Percentiles rank a stretch among this genome's conserved stretches.
Evolutionary conservation across 2,888 invertebrate genomes (phyloP).

Genomic region (Smittia sp.): DNA sequence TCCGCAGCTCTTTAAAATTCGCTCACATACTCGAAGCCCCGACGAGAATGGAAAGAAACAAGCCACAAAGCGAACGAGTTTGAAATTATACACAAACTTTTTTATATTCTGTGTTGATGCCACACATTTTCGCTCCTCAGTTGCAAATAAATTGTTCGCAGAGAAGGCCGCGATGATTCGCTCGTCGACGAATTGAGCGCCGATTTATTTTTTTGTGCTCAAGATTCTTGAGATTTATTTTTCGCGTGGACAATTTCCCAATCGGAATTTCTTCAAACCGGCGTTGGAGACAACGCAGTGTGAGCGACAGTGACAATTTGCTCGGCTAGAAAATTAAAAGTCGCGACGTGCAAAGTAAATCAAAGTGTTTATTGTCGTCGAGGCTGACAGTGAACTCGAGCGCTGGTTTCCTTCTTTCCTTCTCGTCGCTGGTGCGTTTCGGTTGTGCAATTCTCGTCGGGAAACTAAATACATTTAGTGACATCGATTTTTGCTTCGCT

Average conservation of each 20-base stretch:
- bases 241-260: background rate
- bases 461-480: constrained; percentile 40
- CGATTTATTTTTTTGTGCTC: constrained; percentile 6
- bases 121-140: constrained; percentile 30
- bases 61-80: constrained; percentile 37
- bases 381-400: constrained; percentile 31
- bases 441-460: constrained; percentile 36
- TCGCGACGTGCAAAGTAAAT: background rate
- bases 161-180: constrained; percentile 29
- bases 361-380: background rate
- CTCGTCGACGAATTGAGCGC: background rate
- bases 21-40: constrained; percentile 32
- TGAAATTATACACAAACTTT: constrained; percentile 37
- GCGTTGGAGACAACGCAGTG: background rate
- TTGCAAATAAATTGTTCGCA: constrained; percentile 38
- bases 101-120: constrained; percentile 34
- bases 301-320: background rate
- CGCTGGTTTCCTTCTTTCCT: constrained; percentile 5
- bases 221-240: background rate
- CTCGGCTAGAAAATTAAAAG: background rate
- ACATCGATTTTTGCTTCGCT: constrained; percentile 38
- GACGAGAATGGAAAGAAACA: constrained; percentile 7
- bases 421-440: constrained; percentile 26
- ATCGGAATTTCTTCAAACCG: background rate
- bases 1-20: constrained; percentile 40